A percentile compares a stretch with the other conserved stretches of the same genome.
Conservation (phyloP, 2,113 vertebrate genomes). For the Glaucidium brasilianum region DNA sequence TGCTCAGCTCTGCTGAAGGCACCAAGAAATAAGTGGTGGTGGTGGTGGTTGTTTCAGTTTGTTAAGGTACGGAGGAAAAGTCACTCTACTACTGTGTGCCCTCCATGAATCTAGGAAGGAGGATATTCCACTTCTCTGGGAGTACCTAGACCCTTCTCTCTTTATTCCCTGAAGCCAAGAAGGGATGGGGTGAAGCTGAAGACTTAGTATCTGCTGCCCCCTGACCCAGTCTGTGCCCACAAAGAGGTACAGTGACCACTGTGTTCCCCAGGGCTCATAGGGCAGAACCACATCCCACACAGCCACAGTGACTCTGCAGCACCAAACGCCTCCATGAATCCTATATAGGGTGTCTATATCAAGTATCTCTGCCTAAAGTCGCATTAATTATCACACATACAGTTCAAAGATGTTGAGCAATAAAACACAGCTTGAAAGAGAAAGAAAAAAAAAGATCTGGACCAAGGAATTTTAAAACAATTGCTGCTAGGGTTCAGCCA, state of each 20-base stretch:
- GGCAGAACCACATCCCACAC: not conserved
- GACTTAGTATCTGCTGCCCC: not conserved
- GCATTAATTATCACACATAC: not conserved
- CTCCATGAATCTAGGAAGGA: not conserved
- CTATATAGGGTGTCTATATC: rapidly evolving
- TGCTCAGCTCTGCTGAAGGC: not conserved
- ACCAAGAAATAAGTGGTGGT: not conserved
- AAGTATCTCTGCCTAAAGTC: not conserved
- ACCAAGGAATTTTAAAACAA: not conserved
- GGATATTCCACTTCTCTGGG: not conserved
- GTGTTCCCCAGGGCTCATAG: not conserved
- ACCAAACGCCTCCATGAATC: rapidly evolving
- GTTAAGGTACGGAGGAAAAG: not conserved
- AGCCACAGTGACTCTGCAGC: not conserved
- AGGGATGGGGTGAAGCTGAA: not conserved
- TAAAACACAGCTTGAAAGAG: not conserved
- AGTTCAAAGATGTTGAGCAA: not conserved
- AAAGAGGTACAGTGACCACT: rapidly evolving
- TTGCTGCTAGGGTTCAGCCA: not conserved
- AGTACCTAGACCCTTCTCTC: not conserved
- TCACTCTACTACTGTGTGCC: not conserved
- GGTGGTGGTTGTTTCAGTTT: not conserved
- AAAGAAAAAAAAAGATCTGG: not conserved
- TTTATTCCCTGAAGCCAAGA: not conserved
- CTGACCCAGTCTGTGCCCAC: not conserved